Conservation (phyloP, 2,888 invertebrate species). For the Sesia apiformis region DNA sequence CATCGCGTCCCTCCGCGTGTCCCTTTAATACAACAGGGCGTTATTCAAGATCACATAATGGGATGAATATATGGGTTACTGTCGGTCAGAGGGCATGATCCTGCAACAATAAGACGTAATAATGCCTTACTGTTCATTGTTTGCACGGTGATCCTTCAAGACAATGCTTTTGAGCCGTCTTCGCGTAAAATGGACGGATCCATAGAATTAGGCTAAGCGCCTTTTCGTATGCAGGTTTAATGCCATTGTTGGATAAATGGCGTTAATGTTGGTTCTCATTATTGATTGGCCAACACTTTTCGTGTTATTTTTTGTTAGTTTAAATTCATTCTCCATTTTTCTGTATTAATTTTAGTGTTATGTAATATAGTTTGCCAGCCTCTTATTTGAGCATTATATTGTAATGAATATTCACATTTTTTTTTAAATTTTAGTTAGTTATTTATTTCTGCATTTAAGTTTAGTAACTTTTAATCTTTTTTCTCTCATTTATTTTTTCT, state of each 20-base stretch:
- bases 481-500: too few species aligned
- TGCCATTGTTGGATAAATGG: not conserved
- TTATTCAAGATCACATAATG: conserved; percentile 64
- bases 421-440: too few species aligned
- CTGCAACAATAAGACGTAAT: conserved; percentile 50
- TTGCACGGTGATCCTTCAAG: conserved; percentile 29
- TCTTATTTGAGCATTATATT: too few species aligned
- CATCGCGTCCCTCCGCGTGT: conserved; percentile 19
- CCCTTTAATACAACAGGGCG: conserved; percentile 23
- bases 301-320: too few species aligned
- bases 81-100: conserved; percentile 54
- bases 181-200: conserved; percentile 16
- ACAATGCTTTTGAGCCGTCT: conserved; percentile 34
- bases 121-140: conserved; percentile 32
- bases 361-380: too few species aligned
- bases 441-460: too few species aligned
- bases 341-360: too few species aligned
- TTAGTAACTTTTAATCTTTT: too few species aligned
- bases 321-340: too few species aligned
- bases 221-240: not conserved
- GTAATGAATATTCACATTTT: too few species aligned
- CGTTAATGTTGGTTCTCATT: not conserved
- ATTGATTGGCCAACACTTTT: too few species aligned
- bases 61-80: conserved; percentile 61
- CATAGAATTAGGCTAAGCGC: not conserved